Evolutionary conservation across 2,888 invertebrate genomes (phyloP), one percentile per base, ranked within the genome.

Genomic region (Hyalella azteca): DNA sequence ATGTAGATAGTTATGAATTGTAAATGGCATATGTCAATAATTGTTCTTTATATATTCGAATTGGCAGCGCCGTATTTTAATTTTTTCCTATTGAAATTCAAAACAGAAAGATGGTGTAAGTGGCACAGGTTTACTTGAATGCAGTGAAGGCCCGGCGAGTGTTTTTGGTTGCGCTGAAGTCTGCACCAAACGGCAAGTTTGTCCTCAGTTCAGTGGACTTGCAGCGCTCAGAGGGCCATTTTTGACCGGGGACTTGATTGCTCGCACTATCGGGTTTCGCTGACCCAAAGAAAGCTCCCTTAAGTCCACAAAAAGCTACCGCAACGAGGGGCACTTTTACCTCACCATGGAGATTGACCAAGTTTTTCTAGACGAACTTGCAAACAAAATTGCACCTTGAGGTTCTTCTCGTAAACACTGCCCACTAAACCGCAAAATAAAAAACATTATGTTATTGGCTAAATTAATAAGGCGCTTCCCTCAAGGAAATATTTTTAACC

Each of bases 231-330:
- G 66, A 19, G 36, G 13, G 13, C 66, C 66, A 66, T 36, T 66
- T 66, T 66, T 66, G 66, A 13, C 36, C 66, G 22, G 39, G 39
- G 66, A 66, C 66, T 66, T 66, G 66, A 66, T 66, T 66, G 66
- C 66, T 26, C 36, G 66, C 36, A 32, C 66, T 39, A 66, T 66
- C 66, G 36, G 66, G 66, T 66, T 66, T 66, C 66, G 36, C 66
- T 66, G 36, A 66, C 66, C 32, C 19, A 66, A 66, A 66, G 66
- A 66, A 66, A 66, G 15, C 66, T 66, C 36, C 66, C 36, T 66
- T 36, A 66, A 19, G 32, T 15, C 36, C 7, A 36, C 29, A 66
- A 66, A 36, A 59, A 32, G 29, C 26, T 54, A 32, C 66, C 15
- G 19, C 66, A 66, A 36, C 66, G 66, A 66, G 39, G 36, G 29